Base-by-base conservation (phyloP, 64 coral and sea anemone genomes). In the Stichodactyla mertensii region DNA sequence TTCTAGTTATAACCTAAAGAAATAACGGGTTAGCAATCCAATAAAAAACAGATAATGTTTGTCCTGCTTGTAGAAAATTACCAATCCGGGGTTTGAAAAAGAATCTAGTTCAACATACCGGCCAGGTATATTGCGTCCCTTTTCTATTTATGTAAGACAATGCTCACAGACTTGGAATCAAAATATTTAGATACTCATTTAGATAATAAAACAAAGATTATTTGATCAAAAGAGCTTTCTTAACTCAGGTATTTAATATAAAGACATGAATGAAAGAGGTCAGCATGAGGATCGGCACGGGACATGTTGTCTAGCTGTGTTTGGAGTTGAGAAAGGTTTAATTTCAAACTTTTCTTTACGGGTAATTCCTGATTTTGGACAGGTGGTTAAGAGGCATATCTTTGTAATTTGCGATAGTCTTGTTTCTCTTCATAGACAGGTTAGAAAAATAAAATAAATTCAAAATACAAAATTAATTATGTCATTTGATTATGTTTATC, bases 151-250 rank as follows among this genome's bases (percentile, higher is more conserved):
- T 45, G 36, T 45, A 74, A 31, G 23, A 74, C 24, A 74, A 74
- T 74, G 69, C 69, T 26, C 69, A 74, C 69, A 74, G 69, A 74
- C n/a, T 74, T 74, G 6, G 9, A 27, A 74, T 74, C 69, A 74
- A 26, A 74, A 74, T 74, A 74, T 74, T 23, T n/a, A 74, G 27
- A 58, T 58, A 58, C 8, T 9, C 4, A 45, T 58, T 58, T 58
- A 74, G 69, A 31, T 27, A 74, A 74, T 20, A 74, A 74, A 74
- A 74, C 11, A 74, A 74, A 9, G 22, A 74, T 27, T 23, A 3
- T 31, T 74, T 74, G 24, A 23, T 74, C 24, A 74, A 74, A 74
- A 74, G 27, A 36, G 69, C 12, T 0, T 11, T 23, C n/a, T 74
- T 74, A 0, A 27, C 24, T 9, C n/a, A 74, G 69, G 24, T n/a